Conservation (phyloP, 2,113 vertebrate species). For the Brevimyrus niger region DNA sequence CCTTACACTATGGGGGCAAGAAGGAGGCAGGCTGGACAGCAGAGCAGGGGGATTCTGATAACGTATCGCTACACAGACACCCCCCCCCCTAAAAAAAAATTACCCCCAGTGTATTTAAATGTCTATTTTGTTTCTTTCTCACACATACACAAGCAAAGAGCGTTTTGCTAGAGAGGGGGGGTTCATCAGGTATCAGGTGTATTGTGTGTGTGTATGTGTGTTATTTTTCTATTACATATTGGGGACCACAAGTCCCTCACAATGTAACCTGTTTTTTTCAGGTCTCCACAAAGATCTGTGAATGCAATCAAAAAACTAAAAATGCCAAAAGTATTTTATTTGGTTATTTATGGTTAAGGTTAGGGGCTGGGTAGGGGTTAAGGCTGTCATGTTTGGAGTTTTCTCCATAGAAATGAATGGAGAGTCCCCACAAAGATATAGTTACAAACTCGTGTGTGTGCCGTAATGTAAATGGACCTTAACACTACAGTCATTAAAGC, state of each 20-base stretch:
- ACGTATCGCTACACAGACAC: not conserved
- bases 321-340: no score
- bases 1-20: not conserved
- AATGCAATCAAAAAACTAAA: no score
- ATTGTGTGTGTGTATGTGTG: not conserved
- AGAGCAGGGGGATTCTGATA: not conserved
- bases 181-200: not conserved
- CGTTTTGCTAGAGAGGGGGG: not conserved
- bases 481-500: not conserved
- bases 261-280: no score
- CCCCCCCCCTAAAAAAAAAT: not conserved
- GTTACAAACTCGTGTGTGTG: not conserved
- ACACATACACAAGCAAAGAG: not conserved
- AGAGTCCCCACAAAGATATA: no score
- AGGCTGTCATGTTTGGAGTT: no score
- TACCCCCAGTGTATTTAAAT: not conserved
- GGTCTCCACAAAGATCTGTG: no score
- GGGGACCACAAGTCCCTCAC: no score
- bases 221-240: no score
- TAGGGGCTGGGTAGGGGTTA: no score
- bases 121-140: not conserved
- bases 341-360: no score
- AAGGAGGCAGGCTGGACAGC: not conserved
- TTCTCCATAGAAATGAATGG: no score
- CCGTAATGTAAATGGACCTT: not conserved